Conservation (phyloP, 2,888 invertebrate genomes). For the Aporophyla nigra region DNA sequence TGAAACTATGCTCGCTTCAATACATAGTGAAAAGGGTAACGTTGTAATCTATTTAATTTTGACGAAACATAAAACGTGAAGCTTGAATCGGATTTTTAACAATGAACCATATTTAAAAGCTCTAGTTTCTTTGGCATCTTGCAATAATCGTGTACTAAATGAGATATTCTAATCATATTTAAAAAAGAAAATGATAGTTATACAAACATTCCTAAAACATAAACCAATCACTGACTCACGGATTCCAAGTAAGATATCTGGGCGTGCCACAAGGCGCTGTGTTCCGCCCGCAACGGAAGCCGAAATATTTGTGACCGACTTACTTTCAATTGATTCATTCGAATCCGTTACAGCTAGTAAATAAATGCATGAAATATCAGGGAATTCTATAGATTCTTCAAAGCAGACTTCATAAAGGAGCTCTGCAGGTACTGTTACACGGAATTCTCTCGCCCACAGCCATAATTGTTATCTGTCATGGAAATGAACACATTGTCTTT, state of each 20-base stretch:
- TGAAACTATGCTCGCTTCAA: background rate
- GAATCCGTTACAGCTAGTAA: background rate
- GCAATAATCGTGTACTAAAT: background rate
- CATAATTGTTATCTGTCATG: slow-evolving; percentile 4
- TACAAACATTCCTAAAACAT: background rate
- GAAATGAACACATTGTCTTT: slow-evolving; percentile 27
- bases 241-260: background rate
- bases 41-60: background rate
- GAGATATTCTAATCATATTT: background rate
- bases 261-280: background rate
- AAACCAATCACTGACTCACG: slow-evolving; percentile 1
- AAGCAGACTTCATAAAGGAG: background rate
- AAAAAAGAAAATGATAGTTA: too few species aligned
- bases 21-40: background rate
- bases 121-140: background rate
- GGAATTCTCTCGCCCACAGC: slow-evolving; percentile 1
- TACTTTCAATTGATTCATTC: slow-evolving; percentile 8
- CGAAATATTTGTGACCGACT: background rate
- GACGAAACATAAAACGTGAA: background rate
- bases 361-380: slow-evolving; percentile 1
- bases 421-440: background rate
- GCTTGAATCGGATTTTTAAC: background rate
- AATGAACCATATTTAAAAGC: background rate
- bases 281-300: background rate
- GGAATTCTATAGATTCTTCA: background rate